Conservation (phyloP, 2,888 invertebrate genomes). For the Bursaphelenchus okinawaensis region DNA sequence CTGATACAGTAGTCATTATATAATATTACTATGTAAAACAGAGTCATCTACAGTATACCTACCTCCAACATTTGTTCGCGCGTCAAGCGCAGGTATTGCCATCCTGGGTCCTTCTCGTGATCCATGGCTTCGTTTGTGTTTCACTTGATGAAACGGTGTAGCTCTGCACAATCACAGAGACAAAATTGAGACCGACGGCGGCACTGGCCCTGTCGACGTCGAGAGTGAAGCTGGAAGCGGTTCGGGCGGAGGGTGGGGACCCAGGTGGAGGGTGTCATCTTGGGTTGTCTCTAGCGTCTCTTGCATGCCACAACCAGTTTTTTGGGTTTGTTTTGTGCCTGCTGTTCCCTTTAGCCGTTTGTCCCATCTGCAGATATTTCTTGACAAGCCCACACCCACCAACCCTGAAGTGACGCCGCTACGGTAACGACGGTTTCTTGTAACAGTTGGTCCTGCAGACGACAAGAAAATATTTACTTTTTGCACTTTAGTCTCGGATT, state of each 20-base stretch:
- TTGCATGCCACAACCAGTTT: not conserved
- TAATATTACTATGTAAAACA: not conserved
- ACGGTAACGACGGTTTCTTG: not conserved
- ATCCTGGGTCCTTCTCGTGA: conserved; percentile 56
- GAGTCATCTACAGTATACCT: not conserved
- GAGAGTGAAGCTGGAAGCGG: not conserved
- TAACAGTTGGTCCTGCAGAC: not conserved
- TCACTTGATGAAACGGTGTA: conserved; percentile 20
- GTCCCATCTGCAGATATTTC: not conserved
- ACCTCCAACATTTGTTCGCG: conserved; percentile 51
- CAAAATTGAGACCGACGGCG: not conserved
- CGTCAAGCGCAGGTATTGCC: conserved; percentile 53
- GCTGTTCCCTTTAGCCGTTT: not conserved
- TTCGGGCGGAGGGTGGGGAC: not conserved
- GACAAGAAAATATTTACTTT: not conserved
- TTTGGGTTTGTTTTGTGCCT: not conserved
- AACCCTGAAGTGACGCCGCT: not conserved
- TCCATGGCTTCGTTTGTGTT: conserved; percentile 21
- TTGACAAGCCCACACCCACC: not conserved
- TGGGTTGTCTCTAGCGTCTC: not conserved
- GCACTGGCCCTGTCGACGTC: not conserved
- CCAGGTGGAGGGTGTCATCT: not conserved
- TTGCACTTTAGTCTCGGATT: not conserved
- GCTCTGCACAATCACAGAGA: not conserved
- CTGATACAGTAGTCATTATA: not conserved